These are phyloP conservation scores for Poeciliopsis presidionis DNA, from an alignment of 2,797 vertebrate species.

Conservation along the genomic window DNA sequence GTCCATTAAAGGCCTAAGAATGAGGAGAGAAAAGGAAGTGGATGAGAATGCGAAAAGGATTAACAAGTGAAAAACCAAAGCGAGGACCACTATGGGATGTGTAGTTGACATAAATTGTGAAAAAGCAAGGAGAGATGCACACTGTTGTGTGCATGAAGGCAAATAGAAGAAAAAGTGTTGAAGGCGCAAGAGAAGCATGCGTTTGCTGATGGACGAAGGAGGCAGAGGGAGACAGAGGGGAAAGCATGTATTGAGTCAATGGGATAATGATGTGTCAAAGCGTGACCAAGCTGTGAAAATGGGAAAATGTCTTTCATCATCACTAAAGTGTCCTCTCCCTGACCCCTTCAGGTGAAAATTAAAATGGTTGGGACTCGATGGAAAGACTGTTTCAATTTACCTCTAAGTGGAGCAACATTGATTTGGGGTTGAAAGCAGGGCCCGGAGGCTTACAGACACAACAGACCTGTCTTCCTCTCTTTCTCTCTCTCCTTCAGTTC, in stretches of 20 bases:
- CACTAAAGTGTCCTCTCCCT: constrained; percentile 78
- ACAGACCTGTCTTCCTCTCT: constrained; percentile 13
- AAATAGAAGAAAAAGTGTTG: constrained; percentile 7
- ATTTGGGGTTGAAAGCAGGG: constrained; percentile 70
- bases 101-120: constrained; percentile 13
- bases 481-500: background rate
- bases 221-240: constrained; percentile 50
- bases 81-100: constrained; percentile 13
- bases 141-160: constrained; percentile 13
- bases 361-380: constrained; percentile 71
- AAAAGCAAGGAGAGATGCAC: constrained; percentile 31
- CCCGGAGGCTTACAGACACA: constrained; percentile 58
- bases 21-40: constrained; percentile 37
- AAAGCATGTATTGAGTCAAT: constrained; percentile 75
- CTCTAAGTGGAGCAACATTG: constrained; percentile 77
- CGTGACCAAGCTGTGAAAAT: constrained; percentile 78
- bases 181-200: constrained; percentile 3
- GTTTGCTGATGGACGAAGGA: constrained; percentile 50
- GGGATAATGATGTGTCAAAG: constrained; percentile 80
- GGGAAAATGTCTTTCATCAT: constrained; percentile 80
- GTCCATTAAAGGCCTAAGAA: constrained; percentile 54
- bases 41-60: constrained; percentile 43
- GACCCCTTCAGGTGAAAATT: constrained; percentile 79
- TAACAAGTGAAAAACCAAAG: constrained; percentile 32
- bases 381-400: constrained; percentile 81